Base-by-base conservation (phyloP, 1,140 invertebrate genomes). In the Zaprionus capensis region DNA sequence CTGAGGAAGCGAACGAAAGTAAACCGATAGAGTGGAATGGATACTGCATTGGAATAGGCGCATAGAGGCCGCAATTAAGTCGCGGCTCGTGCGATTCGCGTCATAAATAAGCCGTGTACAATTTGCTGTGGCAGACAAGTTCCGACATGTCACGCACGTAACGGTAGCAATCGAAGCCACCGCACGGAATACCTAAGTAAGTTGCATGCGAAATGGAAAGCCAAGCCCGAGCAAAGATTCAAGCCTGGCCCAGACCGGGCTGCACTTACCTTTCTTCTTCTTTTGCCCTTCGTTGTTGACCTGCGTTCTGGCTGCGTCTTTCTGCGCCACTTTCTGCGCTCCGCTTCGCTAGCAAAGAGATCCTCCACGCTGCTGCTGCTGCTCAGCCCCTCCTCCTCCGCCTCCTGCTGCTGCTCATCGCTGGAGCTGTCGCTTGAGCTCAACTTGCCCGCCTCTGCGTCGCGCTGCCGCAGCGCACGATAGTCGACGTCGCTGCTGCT, bases 321-420 rank as follows among this genome's bases (percentile, higher is more conserved):
- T 15, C 63, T 41, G 15, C 71, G 86, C 76, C 71, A 90, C 7
- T 78, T 76, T 24, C 75, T 58, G 5, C 81, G 72, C 22, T 74
- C 77, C 31, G 78, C 57, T 59, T 88, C 78, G 12, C 49, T 55
- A 26, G 58, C 64, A 17, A 90, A 88, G 3, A 88, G 51, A 76
- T 88, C 79, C 41, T 88, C 85, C 9, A 81, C 78, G 57, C 84
- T 88, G 68, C 84, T 88, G 57, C 77, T 80, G 68, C 71, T 84
- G 69, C 71, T 83, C 51, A 26, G 56, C 22, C 49, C 28, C 22
- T 61, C 61, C 51, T 75, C 49, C 14, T 56, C 51, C 20, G 61
- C 63, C 46, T 68, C 55, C 56, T 22, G 11, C 20, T 24, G 22
- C 38, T n/a, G 28, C 22, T 36, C 17, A 12, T 55, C 78, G 7